phyloP scores from a whole-genome alignment of 2,113 vertebrate species.

The Pseudopipra pipra region DNA sequence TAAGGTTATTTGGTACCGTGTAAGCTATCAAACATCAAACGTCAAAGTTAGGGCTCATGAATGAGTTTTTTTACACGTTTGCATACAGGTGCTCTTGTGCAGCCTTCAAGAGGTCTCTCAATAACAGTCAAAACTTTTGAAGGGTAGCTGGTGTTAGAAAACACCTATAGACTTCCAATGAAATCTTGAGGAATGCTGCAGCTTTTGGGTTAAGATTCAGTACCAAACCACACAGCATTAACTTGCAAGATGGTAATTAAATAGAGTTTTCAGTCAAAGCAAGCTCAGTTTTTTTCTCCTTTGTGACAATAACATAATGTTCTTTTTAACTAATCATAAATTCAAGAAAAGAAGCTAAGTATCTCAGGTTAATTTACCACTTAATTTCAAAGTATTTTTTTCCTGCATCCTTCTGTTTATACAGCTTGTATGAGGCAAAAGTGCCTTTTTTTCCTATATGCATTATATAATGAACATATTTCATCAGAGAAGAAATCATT shows the following conservation, averaged over 20 bases:
- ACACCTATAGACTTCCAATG: not conserved
- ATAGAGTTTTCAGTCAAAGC: conserved; percentile 1
- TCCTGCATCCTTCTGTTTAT: not conserved
- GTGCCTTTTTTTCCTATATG: not conserved
- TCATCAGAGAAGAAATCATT: not conserved
- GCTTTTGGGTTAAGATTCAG: not conserved
- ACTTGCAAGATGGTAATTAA: not conserved
- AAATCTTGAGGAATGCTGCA: not conserved
- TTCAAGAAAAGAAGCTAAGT: not conserved
- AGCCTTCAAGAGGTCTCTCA: not conserved
- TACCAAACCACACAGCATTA: not conserved
- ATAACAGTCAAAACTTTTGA: not conserved
- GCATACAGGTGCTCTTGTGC: not conserved
- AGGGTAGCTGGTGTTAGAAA: not conserved
- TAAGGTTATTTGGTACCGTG: not conserved
- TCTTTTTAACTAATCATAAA: not conserved
- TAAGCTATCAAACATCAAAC: not conserved
- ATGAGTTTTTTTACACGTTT: not conserved
- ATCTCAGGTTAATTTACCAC: not conserved
- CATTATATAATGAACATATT: not conserved
- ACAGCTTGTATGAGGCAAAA: not conserved
- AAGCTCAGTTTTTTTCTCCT: not conserved
- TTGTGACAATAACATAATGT: not conserved
- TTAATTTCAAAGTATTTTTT: not conserved
- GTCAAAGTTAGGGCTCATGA: not conserved